Evolutionary conservation across 2,797 vertebrate species (phyloP).

Genomic region (Urocyon cinereoargenteus): DNA sequence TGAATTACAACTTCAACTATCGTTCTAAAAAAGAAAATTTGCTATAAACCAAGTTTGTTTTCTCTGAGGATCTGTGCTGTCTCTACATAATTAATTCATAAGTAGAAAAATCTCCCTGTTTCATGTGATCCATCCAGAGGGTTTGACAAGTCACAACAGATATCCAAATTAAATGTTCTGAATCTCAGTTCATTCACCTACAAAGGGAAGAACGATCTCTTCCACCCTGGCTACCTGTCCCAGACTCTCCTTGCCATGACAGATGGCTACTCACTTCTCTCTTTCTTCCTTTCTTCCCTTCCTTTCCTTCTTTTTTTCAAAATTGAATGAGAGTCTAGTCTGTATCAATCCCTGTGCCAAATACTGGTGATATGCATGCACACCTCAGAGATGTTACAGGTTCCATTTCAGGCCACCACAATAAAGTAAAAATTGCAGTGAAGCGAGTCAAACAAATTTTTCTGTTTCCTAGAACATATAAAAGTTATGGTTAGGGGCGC

Average conservation of each 20-base stretch:
- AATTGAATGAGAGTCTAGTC: conserved; percentile 3
- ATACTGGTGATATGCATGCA: neutral
- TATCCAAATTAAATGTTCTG: neutral
- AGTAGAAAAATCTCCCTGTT: neutral
- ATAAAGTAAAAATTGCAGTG: neutral
- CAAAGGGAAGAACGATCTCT: neutral
- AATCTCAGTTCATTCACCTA: neutral
- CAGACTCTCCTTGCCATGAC: neutral
- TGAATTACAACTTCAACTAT: conserved; percentile 13
- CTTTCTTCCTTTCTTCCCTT: neutral
- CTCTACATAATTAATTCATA: neutral
- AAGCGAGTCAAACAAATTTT: neutral
- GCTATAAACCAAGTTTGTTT: neutral
- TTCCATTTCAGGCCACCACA: neutral
- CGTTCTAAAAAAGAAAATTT: neutral
- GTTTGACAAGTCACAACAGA: neutral
- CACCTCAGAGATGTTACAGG: neutral
- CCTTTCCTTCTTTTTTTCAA: neutral
- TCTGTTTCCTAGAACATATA: neutral
- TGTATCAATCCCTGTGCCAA: neutral
- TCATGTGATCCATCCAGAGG: neutral
- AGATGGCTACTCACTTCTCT: neutral
- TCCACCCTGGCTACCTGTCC: neutral
- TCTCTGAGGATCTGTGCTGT: neutral
- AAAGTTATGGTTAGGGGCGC: neutral